phyloP scores from a whole-genome alignment of 2,888 invertebrate species.

The Yponomeuta plumbellus region DNA sequence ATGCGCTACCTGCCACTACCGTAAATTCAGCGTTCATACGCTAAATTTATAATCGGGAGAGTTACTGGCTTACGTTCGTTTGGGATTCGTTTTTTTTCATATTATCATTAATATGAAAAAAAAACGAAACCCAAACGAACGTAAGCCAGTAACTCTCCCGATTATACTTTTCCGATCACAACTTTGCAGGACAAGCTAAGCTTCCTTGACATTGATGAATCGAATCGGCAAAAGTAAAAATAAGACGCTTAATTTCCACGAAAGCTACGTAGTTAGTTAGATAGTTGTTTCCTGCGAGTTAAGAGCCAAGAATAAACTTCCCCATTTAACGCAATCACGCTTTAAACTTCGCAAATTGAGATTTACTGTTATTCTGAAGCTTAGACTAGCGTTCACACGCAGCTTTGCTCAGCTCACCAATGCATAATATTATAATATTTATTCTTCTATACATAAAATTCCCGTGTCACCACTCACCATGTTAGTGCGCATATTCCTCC shows the following conservation, averaged over 20 bases:
- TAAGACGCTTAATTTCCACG: neutral
- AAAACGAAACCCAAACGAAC: too few relatives aligned
- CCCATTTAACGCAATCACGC: slow-evolving; percentile 12
- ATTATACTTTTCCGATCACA: slow-evolving; percentile 5
- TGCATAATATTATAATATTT: too few relatives aligned
- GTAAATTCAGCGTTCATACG: too few relatives aligned
- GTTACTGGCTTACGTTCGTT: too few relatives aligned
- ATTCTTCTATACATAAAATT: too few relatives aligned
- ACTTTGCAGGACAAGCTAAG: slow-evolving; percentile 10
- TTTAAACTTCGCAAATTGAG: slow-evolving; percentile 13
- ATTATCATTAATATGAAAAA: too few relatives aligned
- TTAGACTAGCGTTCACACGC: neutral
- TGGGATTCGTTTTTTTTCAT: too few relatives aligned
- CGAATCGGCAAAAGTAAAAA: slow-evolving; percentile 7
- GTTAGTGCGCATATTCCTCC: too few relatives aligned
- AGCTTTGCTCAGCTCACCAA: neutral
- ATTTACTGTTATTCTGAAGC: slow-evolving; percentile 4
- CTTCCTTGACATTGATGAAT: slow-evolving; percentile 12
- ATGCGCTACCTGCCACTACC: too few relatives aligned
- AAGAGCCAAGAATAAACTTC: slow-evolving; percentile 13
- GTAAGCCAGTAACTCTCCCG: too few relatives aligned
- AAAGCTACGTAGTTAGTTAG: slow-evolving; percentile 5
- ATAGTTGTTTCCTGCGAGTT: slow-evolving; percentile 1
- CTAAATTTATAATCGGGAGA: too few relatives aligned
- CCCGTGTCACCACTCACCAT: too few relatives aligned